Evolutionary conservation across 1,140 invertebrate species (phyloP), one percentile per base, ranked within the genome.

Genomic region (Drosophila nannoptera): DNA sequence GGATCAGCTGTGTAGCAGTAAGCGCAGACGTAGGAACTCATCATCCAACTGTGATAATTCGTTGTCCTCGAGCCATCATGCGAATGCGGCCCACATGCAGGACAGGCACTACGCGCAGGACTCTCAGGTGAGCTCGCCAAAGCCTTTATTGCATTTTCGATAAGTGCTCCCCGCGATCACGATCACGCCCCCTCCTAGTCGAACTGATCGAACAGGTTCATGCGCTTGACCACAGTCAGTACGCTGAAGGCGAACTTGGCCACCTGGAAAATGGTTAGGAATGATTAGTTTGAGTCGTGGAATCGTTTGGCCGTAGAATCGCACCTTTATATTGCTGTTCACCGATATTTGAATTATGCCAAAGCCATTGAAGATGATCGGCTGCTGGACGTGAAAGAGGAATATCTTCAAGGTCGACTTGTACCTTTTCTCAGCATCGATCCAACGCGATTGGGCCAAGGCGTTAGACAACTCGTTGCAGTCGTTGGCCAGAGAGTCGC

Each of bases 11-110:
- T 83, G 87, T 90, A 90, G 91, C 70, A 92, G 93, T 88, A 93
- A 93, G 89, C 92, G 92, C 87, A 94, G 94, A 92, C 90, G 93
- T 89, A 94, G 93, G 88, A 92, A 92, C 77, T 94, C 92, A 80
- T 91, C 91, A 80, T 91, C 91, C 87, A 93, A 91, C 91, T 93
- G 92, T 90, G 93, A 94, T 91, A 92, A 91, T 82, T 90, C 91
- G 71, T 89, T 92, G 86, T 92, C 92, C 86, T 93, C 93, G 89
- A 92, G 93, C 89, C 91, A 92, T 80, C 91, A 91, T 78, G 71
- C 71, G 71, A 91, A 91, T 84, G 75, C 75, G 71, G 74, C 74
- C 66, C 86, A 86, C 78, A 78, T 87, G 80, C 87, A 89, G 88
- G 88, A 89, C 75, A 92, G 93, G 89, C 91, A 92, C 87, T 92